Conservation (phyloP, 2,797 vertebrate species). For the Coilia nasus region DNA sequence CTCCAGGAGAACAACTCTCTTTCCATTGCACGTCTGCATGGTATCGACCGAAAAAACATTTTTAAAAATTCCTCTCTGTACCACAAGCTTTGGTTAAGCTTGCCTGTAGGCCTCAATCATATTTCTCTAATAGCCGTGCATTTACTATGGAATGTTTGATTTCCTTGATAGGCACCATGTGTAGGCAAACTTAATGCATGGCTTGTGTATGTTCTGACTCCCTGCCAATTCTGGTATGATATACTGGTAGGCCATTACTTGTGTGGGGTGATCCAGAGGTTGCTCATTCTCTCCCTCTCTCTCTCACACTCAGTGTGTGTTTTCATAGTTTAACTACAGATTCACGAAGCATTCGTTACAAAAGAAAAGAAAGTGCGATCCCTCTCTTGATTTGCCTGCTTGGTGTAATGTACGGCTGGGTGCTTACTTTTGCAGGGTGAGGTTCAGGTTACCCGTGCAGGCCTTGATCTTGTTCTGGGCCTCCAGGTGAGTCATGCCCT, state of each 20-base stretch:
- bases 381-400: not conserved
- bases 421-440: constrained; percentile 91
- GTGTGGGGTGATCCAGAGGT: not conserved
- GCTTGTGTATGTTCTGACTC: not conserved
- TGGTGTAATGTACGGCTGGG: not conserved
- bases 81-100: not conserved
- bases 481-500: constrained; percentile 95
- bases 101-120: not conserved
- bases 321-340: not conserved
- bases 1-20: not conserved
- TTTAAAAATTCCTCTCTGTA: not conserved
- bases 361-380: no score
- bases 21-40: not conserved
- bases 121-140: not conserved
- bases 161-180: constrained; percentile 3
- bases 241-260: not conserved
- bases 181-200: not conserved
- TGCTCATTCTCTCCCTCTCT: not conserved
- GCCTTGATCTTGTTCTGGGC: constrained; percentile 99
- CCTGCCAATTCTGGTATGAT: not conserved
- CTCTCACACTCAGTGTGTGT: not conserved
- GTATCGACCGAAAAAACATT: not conserved
- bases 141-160: constrained; percentile 22
- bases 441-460: constrained; percentile 85
- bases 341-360: not conserved